Percentiles rank a stretch among this genome's conserved stretches.
Conservation (phyloP, 2,797 vertebrate species). For the Pitangus sulphuratus region DNA sequence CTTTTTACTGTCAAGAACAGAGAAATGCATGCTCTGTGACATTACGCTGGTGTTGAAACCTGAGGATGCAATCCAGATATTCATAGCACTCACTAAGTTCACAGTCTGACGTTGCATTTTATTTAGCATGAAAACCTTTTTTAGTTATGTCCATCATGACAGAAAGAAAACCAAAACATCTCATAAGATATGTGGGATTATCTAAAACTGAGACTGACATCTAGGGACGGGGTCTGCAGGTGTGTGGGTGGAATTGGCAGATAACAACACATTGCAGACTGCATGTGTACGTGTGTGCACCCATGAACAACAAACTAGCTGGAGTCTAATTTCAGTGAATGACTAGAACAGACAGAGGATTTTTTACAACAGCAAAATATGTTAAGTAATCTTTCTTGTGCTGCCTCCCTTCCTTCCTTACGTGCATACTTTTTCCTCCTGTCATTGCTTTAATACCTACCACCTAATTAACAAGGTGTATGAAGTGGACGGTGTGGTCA, state of each 20-base stretch:
- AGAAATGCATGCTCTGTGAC: not conserved
- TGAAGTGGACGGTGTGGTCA: rapidly evolving
- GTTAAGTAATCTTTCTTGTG: not conserved
- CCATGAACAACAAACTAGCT: not conserved
- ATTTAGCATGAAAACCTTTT: not conserved
- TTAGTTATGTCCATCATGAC: not conserved
- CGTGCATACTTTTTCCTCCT: rapidly evolving
- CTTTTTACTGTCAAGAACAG: not conserved
- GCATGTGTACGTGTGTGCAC: too few relatives aligned
- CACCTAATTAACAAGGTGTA: not conserved
- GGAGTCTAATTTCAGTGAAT: not conserved
- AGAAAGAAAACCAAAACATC: not conserved
- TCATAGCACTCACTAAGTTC: not conserved
- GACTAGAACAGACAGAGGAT: not conserved
- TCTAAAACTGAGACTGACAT: not conserved
- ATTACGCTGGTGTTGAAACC: not conserved
- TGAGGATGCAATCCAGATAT: not conserved
- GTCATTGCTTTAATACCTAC: not conserved
- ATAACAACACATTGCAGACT: not conserved
- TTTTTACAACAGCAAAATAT: not conserved
- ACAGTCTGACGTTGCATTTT: not conserved
- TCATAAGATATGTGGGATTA: not conserved
- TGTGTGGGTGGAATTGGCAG: not conserved
- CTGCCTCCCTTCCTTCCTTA: not conserved
- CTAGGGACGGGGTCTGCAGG: not conserved